A percentile compares a stretch with the other conserved stretches of the same genome.
Conservation (phyloP, 2,888 invertebrate species). For the Pecten maximus region DNA sequence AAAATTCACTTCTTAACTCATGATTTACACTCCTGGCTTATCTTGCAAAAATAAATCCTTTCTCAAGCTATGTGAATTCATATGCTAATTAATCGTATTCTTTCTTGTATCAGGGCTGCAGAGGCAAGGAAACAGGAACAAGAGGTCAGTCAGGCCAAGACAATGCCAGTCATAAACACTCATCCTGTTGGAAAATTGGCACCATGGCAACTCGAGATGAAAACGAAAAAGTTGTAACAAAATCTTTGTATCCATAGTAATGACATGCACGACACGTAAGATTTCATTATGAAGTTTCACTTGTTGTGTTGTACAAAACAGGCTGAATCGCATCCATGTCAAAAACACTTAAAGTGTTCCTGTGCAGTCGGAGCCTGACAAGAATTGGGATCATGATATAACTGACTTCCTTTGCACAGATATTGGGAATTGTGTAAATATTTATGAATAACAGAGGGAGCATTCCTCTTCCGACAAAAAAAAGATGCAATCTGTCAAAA, state of each 20-base stretch:
- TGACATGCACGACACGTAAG: background rate
- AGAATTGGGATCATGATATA: background rate
- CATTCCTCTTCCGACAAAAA: background rate
- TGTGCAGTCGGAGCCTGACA: background rate
- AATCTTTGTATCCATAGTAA: background rate
- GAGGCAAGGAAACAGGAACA: conserved; percentile 51
- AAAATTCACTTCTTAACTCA: too few species aligned
- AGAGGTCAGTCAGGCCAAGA: conserved; percentile 48
- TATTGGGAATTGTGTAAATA: background rate
- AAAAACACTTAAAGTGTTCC: too few species aligned
- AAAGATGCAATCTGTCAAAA: too few species aligned
- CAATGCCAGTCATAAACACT: conserved; percentile 40
- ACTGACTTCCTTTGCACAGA: background rate
- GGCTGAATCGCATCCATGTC: background rate
- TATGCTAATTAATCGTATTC: background rate
- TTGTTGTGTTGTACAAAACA: background rate
- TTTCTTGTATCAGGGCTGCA: conserved; percentile 44
- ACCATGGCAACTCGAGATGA: conserved; percentile 62
- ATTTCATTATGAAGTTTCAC: background rate
- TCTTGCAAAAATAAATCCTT: too few species aligned
- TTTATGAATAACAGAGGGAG: background rate
- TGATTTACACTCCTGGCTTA: too few species aligned
- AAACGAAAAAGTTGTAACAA: conserved; percentile 41
- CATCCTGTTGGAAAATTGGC: conserved; percentile 49
- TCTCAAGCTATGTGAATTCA: too few species aligned